Evolutionary conservation across 2,113 vertebrate species (phyloP), one percentile per base, ranked within the genome.

Genomic region (Notothenia rossii): DNA sequence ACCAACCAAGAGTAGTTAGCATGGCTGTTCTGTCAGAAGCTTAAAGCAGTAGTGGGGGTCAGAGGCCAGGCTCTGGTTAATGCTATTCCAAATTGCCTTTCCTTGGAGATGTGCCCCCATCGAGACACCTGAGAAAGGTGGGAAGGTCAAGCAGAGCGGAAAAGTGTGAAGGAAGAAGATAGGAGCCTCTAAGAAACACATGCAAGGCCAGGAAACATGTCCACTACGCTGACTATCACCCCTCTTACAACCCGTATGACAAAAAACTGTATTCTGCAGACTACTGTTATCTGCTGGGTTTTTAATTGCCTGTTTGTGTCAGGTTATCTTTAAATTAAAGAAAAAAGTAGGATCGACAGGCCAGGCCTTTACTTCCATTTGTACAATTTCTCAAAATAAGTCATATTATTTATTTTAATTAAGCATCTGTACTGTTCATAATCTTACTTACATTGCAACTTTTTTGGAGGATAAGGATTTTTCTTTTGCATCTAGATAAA

Each of bases 81-180:
- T 90, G 80, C 88, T 79, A 69, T 77, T 83, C 87, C 82, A 92
- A 95, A 94, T 92, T 93, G 89, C 89, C 89, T 91, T 85, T 82
- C 86, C 89, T 85, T 77, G 43, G 85, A 91, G 90, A 90, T 85
- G 84, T 86, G 80, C 66, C 72, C 82, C 77, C 77, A 75, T 76
- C 10, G 72, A 87, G 65, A 78, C 74, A 78, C 80, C 77, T 86
- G 79, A 78, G 72, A 86, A 66, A 87, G 87, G 91, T 90, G 89
- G 54, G 59, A 54, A 89, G 89, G 90, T 87, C 74, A 58, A 22
- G 15, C 78, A 80, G 84, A 75, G 64, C 71, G 70, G 56, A 85
- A 86, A 36, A 66, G 81, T 71, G 46, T 63, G 62, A 77, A 70
- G 77, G 56, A 80, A 82, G 75, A 45, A 43, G 36, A 65, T 58